phyloP scores from a whole-genome alignment of 2,888 invertebrate species.

The Tanypteryx hageni region DNA sequence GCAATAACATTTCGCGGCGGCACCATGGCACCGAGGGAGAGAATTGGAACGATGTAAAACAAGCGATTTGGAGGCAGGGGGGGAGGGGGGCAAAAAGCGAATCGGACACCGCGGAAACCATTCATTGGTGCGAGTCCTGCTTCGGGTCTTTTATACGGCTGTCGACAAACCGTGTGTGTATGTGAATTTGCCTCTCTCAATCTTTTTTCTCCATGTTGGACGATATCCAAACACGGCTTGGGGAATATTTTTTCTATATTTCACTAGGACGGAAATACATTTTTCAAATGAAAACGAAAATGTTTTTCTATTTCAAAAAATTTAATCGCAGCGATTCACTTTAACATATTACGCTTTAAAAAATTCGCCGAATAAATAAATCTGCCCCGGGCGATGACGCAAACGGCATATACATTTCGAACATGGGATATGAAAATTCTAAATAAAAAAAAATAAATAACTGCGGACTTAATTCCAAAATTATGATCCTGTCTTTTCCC shows the following conservation, averaged over 20 bases:
- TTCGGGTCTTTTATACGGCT: slow-evolving; percentile 27
- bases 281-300: too few relatives aligned
- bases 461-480: too few relatives aligned
- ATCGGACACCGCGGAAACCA: background rate
- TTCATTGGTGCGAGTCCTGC: background rate
- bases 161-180: slow-evolving; percentile 20
- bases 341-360: background rate
- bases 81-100: background rate
- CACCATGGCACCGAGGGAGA: background rate
- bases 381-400: background rate
- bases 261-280: background rate
- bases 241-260: slow-evolving; percentile 11
- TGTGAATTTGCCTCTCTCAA: background rate
- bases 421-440: too few relatives aligned
- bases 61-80: background rate
- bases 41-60: background rate
- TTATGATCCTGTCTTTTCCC: too few relatives aligned
- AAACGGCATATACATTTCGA: background rate
- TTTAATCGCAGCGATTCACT: background rate
- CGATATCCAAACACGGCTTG: slow-evolving; percentile 41
- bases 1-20: too few relatives aligned
- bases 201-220: slow-evolving; percentile 43
- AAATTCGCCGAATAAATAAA: background rate
- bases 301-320: background rate
- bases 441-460: too few relatives aligned